Evolutionary conservation across 2,888 invertebrate species (phyloP), one percentile per base, ranked within the genome.

Genomic region (Torymus auratus): DNA sequence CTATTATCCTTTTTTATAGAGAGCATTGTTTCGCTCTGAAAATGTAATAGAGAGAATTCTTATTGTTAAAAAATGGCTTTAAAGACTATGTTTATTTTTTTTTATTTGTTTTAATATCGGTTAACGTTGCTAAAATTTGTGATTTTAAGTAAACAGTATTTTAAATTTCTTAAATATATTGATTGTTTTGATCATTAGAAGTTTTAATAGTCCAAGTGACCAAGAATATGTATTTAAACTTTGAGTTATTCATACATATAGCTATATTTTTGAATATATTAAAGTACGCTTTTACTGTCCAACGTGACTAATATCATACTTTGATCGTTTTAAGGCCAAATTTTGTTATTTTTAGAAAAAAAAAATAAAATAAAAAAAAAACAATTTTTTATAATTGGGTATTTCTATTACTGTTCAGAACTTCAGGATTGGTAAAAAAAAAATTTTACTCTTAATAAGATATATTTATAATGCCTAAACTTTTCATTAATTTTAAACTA

Each of bases 301-400:
- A 52, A 15, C n/a, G 20, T 67, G 52, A 41, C 0, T 50, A 17
- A 70, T 56, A 61, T 14, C 52, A 60, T 41, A 61, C 20, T 50
- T 50, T 71, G 71, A 71, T 61, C 12, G 20, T 62, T 61, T 41
- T 52, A 72, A 72, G 62, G 62, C 62, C 55, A 14, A 20, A 14
- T 20, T 41, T 41, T 3, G 28, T 28, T 41, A 56, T 28, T 69
- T 56, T 0, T 15, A 14, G 2, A 3, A 28, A 28, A 41, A 41
- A 41, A 41, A 41, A 28, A 28, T 7, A 41, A 41, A 41, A 41
- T 7, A 41, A 41, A 2, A 0, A 28, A 28, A 2, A 2, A 2
- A 41, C 41, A 41, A 28, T 41, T 41, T 7, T 10, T 15, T 58
- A 58, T 70, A 70, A 70, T 70, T 70, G 70, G 70, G 70, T 58